Conservation (phyloP, 2,888 invertebrate species). For the Pyrgus malvae region DNA sequence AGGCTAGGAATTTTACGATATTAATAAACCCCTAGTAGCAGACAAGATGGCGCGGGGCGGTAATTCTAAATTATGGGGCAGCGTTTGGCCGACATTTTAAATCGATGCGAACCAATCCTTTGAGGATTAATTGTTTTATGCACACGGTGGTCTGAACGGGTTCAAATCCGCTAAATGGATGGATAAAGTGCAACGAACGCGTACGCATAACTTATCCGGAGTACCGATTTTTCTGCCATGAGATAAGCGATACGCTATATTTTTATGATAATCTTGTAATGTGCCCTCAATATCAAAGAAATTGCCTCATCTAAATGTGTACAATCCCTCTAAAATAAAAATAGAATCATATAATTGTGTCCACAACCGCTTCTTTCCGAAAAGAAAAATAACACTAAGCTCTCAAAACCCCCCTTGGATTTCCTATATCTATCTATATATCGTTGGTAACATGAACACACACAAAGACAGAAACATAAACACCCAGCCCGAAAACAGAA, state of each 20-base stretch:
- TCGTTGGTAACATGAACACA: too few relatives aligned
- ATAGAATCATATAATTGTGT: too few relatives aligned
- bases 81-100: constrained; percentile 31
- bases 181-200: constrained; percentile 34
- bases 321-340: too few relatives aligned
- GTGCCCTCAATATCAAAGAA: too few relatives aligned
- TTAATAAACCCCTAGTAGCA: constrained; percentile 57
- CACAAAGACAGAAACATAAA: too few relatives aligned
- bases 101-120: constrained; percentile 19
- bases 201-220: constrained; percentile 22
- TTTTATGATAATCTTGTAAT: neutral
- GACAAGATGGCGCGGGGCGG: constrained; percentile 44
- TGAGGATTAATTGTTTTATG: constrained; percentile 26
- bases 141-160: constrained; percentile 14
- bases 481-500: too few relatives aligned
- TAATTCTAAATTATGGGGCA: constrained; percentile 43
- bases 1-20: constrained; percentile 51
- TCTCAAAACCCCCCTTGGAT: too few relatives aligned
- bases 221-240: constrained; percentile 5
- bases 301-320: too few relatives aligned
- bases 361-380: too few relatives aligned
- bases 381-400: too few relatives aligned
- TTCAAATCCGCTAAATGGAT: constrained; percentile 39
- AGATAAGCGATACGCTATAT: neutral
- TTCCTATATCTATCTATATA: too few relatives aligned